A percentile compares a stretch with the other conserved stretches of the same genome.
Evolutionary conservation across 2,888 invertebrate species (phyloP).

Genomic region (Luperina nickerlii): DNA sequence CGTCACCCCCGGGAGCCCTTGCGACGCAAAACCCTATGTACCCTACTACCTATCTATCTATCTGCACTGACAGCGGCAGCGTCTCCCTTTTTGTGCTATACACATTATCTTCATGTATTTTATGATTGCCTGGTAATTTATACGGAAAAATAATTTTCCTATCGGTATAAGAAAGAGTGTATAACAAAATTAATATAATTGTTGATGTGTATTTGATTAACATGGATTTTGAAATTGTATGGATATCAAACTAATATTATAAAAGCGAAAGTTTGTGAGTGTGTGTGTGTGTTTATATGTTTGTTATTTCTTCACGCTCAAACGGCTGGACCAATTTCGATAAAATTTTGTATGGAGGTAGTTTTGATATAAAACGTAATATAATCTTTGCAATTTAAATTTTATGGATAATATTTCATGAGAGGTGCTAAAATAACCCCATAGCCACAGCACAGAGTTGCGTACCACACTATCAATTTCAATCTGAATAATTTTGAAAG

Average conservation of each 20-base stretch:
- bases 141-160: neutral
- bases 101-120: constrained; percentile 66
- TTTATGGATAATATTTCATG: neutral
- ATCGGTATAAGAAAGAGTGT: too few relatives aligned
- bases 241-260: too few relatives aligned
- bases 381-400: neutral
- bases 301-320: too few relatives aligned
- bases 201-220: neutral
- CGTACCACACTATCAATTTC: too few relatives aligned
- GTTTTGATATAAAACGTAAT: neutral
- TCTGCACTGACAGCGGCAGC: constrained; percentile 66
- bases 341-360: too few relatives aligned
- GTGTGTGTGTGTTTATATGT: too few relatives aligned
- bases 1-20: constrained; percentile 80
- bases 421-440: neutral
- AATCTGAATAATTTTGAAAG: too few relatives aligned
- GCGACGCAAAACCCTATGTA: constrained; percentile 70
- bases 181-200: neutral
- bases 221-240: neutral
- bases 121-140: constrained; percentile 69
- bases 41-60: constrained; percentile 50
- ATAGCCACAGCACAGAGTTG: neutral
- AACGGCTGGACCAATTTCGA: too few relatives aligned
- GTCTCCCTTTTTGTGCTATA: constrained; percentile 62
- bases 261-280: too few relatives aligned